A percentile compares a stretch with the other conserved stretches of the same genome.
Evolutionary conservation across 1,140 invertebrate species (phyloP).

Genomic region (Sarcophaga bullata): DNA sequence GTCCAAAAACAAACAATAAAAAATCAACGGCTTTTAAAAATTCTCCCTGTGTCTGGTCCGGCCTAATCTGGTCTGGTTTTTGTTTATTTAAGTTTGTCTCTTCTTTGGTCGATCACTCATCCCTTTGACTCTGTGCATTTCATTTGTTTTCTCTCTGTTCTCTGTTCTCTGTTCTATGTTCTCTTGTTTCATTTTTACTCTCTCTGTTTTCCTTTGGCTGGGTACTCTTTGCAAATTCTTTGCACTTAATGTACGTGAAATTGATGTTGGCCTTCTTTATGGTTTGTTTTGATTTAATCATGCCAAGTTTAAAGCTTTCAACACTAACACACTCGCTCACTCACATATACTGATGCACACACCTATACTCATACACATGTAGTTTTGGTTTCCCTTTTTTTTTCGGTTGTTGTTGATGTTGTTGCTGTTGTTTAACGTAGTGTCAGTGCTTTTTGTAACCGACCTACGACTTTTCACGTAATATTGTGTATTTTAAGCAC

Average conservation of each 20-base stretch:
- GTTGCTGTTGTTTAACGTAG: not conserved
- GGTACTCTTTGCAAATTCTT: not conserved
- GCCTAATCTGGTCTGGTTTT: not conserved
- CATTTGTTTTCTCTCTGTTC: not conserved
- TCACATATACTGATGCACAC: not conserved
- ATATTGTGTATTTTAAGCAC: conserved; percentile 39
- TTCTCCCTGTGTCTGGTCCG: conserved; percentile 12
- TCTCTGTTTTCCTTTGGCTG: not conserved
- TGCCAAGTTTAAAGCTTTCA: conserved; percentile 24
- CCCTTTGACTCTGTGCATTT: not conserved
- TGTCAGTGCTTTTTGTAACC: conserved; percentile 33
- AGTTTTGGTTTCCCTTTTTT: not conserved
- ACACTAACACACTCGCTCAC: not conserved
- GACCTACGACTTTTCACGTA: conserved; percentile 36
- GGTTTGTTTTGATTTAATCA: not conserved
- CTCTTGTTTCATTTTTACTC: not conserved
- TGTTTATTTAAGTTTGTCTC: not conserved
- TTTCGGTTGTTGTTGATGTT: not conserved
- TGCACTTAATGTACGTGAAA: not conserved
- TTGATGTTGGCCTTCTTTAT: not conserved
- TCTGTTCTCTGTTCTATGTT: not conserved
- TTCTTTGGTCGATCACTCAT: conserved; percentile 5
- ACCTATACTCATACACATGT: not conserved
- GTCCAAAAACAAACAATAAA: not conserved
- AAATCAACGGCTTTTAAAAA: not conserved